Evolutionary conservation across 1,140 invertebrate genomes (phyloP).

Genomic region (Camponotus floridanus): DNA sequence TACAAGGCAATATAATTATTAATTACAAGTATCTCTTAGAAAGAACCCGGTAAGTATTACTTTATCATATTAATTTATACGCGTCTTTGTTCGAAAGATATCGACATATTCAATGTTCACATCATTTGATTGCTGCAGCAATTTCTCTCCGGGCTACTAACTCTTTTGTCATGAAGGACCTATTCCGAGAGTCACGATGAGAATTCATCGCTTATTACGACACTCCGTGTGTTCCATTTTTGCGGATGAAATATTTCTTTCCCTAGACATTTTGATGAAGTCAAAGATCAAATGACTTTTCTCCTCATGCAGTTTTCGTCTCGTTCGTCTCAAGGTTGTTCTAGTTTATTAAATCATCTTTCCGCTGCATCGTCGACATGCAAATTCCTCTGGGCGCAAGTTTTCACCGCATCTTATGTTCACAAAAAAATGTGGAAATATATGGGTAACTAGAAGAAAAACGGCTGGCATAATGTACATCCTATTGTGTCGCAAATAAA

Average conservation of each 20-base stretch:
- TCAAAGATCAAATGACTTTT: conserved; percentile 31
- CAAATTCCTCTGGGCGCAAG: conserved; percentile 26
- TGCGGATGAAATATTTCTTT: conserved; percentile 25
- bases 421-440: neutral
- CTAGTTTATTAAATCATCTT: conserved; percentile 58
- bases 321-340: conserved; percentile 23
- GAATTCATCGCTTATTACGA: conserved; percentile 40
- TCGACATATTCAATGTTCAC: conserved; percentile 9
- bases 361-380: conserved; percentile 14
- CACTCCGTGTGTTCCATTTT: conserved; percentile 24
- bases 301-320: neutral
- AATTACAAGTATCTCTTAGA: conserved; percentile 13
- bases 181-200: neutral
- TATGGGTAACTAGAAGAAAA: neutral
- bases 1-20: too few species aligned
- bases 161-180: conserved; percentile 24
- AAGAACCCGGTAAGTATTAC: neutral
- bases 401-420: neutral
- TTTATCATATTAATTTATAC: conserved; percentile 1
- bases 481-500: conserved; percentile 30
- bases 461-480: conserved; percentile 11
- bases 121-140: conserved; percentile 35
- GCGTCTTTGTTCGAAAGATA: neutral
- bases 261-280: conserved; percentile 5
- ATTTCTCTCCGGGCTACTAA: conserved; percentile 17